A percentile compares a stretch with the other conserved stretches of the same genome.
phyloP scores from a whole-genome alignment of 2,797 vertebrate genomes.

The Hypotaenidia philippensis region DNA sequence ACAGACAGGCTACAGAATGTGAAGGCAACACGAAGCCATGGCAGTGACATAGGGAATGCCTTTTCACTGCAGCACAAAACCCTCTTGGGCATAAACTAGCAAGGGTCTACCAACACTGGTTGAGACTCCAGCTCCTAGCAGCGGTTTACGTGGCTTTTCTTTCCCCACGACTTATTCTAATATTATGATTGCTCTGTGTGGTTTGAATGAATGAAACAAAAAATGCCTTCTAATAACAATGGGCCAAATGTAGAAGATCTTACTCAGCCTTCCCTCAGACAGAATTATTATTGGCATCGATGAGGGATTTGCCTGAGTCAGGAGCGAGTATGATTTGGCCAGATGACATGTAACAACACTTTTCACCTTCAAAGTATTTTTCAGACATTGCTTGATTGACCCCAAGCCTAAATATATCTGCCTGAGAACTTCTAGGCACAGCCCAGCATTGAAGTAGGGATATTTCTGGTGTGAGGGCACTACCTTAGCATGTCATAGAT shows the following conservation, averaged over 20 bases:
- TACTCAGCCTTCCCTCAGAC: conserved; percentile 51
- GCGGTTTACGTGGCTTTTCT: neutral
- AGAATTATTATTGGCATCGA: conserved; percentile 58
- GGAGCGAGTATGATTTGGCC: conserved; percentile 41
- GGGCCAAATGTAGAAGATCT: conserved; percentile 48
- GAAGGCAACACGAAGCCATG: neutral
- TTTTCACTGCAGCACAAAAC: neutral
- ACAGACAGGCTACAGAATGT: accelerated
- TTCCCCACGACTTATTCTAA: neutral
- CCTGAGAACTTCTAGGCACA: conserved; percentile 25
- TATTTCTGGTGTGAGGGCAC: neutral
- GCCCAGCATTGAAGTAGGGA: neutral
- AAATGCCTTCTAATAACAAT: conserved; percentile 21
- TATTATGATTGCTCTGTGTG: neutral
- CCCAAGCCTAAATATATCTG: conserved; percentile 40
- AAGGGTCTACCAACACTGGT: neutral
- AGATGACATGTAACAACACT: conserved; percentile 44
- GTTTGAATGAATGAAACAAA: conserved; percentile 45
- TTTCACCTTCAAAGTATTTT: conserved; percentile 61
- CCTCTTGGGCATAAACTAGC: neutral
- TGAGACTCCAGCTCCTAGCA: neutral
- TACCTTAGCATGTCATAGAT: neutral
- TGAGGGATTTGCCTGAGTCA: conserved; percentile 63
- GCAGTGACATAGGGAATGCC: neutral
- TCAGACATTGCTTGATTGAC: conserved; percentile 39